A percentile compares a stretch with the other conserved stretches of the same genome.
Conservation (phyloP, 2,888 invertebrate species). For the Tenthredo distinguenda region DNA sequence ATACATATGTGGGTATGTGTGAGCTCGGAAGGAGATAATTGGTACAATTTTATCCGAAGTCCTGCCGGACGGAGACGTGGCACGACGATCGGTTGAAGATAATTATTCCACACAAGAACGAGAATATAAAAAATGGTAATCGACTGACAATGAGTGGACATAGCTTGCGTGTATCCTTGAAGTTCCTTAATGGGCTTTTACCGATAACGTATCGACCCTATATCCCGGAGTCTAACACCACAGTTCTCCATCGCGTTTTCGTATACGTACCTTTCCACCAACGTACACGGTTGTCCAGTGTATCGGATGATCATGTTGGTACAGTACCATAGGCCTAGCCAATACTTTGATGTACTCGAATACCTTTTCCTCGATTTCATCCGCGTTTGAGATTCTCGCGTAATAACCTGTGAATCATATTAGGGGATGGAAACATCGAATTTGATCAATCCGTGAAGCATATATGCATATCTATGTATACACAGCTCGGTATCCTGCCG, state of each 20-base stretch:
- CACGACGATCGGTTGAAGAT: not conserved
- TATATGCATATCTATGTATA: no score
- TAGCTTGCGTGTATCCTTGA: not conserved
- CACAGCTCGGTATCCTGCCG: no score
- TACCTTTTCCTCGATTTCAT: constrained; percentile 95
- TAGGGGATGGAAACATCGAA: not conserved
- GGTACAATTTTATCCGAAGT: not conserved
- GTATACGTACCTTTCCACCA: constrained; percentile 86
- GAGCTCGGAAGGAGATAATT: not conserved
- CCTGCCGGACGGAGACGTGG: not conserved
- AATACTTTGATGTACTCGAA: constrained; percentile 97
- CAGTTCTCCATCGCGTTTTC: constrained; percentile 67
- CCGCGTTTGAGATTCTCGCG: constrained; percentile 92
- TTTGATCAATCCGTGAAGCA: not conserved
- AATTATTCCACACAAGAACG: not conserved
- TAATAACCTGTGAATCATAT: constrained; percentile 85
- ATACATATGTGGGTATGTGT: not conserved
- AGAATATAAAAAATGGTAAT: not conserved
- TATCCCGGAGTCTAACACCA: not conserved
- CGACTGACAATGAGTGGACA: not conserved
- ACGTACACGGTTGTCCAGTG: constrained; percentile 97
- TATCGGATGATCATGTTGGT: constrained; percentile 93
- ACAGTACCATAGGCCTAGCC: constrained; percentile 97
- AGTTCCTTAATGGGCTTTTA: not conserved
- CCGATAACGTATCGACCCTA: not conserved